Evolutionary conservation across 2,888 invertebrate species (phyloP), one percentile per base, ranked within the genome.

Genomic region (Aromia moschata): DNA sequence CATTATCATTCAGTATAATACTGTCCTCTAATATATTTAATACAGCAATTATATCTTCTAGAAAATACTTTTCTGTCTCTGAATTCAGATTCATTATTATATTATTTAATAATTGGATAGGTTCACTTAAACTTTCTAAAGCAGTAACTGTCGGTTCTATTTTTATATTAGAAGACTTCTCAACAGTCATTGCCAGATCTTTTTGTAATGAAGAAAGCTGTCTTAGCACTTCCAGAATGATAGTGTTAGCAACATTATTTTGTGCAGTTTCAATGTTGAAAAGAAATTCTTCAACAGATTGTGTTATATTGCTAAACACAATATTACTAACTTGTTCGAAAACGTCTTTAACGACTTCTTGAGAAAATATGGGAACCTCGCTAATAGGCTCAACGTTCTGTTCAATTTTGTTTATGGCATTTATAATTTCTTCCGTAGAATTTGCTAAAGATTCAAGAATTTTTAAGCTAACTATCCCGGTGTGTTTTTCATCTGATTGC

Each of bases 91-190:
- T 76, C 43, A 74, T 69, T 3, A 80, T 62, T 57, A 77, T 72
- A 61, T 71, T 77, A 59, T 79, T 80, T 11, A 81, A 58, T 38
- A 77, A 70, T 67, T 84, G 84, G 5, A 86, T 74, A 0, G 85
- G 84, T 37, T 82, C 81, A 25, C 83, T 81, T 0, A 85, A 70
- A 65, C 80, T 83, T 60, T 84, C 84, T 10, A 85, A 70, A 4
- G 84, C 77, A 3, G 79, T 79, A 2, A 85, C 68, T 16, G 75
- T 71, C 2, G 71, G 57, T 68, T 81, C 79, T 0, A 74, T 71
- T 62, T 74, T 74, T 11, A 74, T 67, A 49, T 70, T 65, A 1
- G 71, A 70, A 11, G 75, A 69, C 62, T 74, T 75, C 3, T 62
- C 58, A 4, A 80, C 71, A 2, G 75, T 72, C 16, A 68, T 70